phyloP scores from a whole-genome alignment of 2,113 vertebrate genomes.

The Naja naja region DNA sequence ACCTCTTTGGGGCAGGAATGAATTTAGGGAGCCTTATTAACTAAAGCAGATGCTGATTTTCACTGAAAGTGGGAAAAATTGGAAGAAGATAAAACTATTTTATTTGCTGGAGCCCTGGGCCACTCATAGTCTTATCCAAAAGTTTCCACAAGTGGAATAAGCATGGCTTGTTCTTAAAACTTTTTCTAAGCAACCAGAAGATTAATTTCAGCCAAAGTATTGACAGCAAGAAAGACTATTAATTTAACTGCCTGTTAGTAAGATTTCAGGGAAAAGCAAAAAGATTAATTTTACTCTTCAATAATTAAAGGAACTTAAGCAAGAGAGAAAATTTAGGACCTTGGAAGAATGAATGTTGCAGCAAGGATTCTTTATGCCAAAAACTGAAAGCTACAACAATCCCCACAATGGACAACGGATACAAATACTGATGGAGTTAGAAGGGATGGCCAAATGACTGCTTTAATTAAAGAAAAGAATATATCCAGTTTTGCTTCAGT shows the following conservation, averaged over 20 bases:
- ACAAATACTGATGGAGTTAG: background rate
- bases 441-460: background rate
- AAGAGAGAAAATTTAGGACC: background rate
- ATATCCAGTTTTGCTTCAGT: background rate
- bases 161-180: background rate
- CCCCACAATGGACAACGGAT: background rate
- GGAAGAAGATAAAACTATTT: background rate
- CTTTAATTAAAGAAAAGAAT: background rate
- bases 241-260: background rate
- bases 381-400: background rate
- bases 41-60: background rate
- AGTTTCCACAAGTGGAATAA: background rate
- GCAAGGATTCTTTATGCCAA: background rate
- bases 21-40: background rate
- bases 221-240: background rate
- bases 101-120: background rate
- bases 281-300: background rate
- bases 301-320: background rate
- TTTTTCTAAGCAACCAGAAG: background rate
- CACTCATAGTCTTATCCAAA: background rate
- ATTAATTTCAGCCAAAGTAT: background rate
- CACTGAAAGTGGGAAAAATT: background rate
- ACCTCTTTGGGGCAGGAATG: background rate
- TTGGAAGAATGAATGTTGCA: background rate
- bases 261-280: background rate